Conservation (phyloP, 1,140 invertebrate species). For the Hestina assimilis region DNA sequence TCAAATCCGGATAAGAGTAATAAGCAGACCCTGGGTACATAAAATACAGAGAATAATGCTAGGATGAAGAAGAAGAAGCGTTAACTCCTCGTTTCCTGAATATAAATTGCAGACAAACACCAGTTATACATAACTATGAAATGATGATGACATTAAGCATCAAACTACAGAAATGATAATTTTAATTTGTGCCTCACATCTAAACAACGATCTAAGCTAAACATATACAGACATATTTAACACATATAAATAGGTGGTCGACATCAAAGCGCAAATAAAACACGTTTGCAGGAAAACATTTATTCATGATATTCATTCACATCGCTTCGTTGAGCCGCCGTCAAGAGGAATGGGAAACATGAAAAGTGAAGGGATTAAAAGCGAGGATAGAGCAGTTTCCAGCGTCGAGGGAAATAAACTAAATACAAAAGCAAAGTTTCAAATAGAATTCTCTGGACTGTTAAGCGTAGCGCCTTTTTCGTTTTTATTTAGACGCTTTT, state of each 20-base stretch:
- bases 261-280: conserved; percentile 66
- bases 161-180: conserved; percentile 18
- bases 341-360: conserved; percentile 42
- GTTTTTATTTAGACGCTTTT: not conserved
- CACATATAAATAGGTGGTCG: conserved; percentile 20
- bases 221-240: conserved; percentile 27
- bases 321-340: conserved; percentile 22
- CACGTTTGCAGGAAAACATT: conserved; percentile 65
- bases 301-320: conserved; percentile 53
- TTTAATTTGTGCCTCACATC: conserved; percentile 24
- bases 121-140: not conserved
- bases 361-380: conserved; percentile 50
- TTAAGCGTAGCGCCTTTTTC: not conserved
- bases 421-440: conserved; percentile 7
- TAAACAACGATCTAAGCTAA: conserved; percentile 46
- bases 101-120: too few relatives aligned
- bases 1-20: too few relatives aligned
- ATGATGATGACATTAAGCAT: conserved; percentile 6
- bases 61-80: too few relatives aligned
- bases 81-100: too few relatives aligned
- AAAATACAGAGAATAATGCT: too few relatives aligned
- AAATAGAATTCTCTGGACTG: conserved; percentile 28
- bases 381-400: conserved; percentile 29
- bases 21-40: too few relatives aligned
- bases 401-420: conserved; percentile 21